These are phyloP conservation scores for Elgaria multicarinata DNA, from an alignment of 2,113 vertebrate species.

Conservation along the genomic window DNA sequence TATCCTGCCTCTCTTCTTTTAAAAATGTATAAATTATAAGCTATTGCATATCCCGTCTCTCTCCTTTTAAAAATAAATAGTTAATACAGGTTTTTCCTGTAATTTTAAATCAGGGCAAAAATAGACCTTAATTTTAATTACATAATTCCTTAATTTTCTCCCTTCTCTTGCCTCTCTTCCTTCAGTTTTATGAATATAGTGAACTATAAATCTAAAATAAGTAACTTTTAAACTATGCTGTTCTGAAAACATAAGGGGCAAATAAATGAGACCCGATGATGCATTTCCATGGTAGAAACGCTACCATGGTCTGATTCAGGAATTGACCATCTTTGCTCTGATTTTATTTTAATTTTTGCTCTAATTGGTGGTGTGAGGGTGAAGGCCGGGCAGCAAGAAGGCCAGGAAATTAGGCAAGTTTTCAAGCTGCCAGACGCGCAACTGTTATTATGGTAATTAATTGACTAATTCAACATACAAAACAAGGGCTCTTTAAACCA, in stretches of 20 bases:
- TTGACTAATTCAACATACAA: constrained; percentile 74
- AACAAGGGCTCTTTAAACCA: constrained; percentile 75
- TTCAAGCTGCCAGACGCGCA: constrained; percentile 66
- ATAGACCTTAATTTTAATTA: background rate
- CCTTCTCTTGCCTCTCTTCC: background rate
- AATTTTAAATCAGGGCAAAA: background rate
- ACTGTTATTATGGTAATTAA: constrained; percentile 80
- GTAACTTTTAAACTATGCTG: background rate
- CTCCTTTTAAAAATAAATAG: background rate
- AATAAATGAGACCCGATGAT: background rate
- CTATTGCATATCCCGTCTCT: background rate
- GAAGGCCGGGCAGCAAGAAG: constrained; percentile 23
- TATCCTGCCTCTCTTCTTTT: background rate
- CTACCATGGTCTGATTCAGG: background rate
- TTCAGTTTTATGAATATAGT: background rate
- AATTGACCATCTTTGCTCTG: background rate
- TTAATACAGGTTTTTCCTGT: background rate
- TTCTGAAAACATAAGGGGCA: background rate
- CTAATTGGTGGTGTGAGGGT: constrained; percentile 41
- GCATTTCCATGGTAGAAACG: background rate
- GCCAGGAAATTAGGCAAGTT: constrained; percentile 66
- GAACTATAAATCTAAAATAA: background rate
- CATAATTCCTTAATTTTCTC: no score
- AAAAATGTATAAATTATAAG: background rate
- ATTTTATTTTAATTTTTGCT: background rate